These are phyloP conservation scores for Ephestia elutella DNA, from an alignment of 1,140 invertebrate species.

Conservation along the genomic window DNA sequence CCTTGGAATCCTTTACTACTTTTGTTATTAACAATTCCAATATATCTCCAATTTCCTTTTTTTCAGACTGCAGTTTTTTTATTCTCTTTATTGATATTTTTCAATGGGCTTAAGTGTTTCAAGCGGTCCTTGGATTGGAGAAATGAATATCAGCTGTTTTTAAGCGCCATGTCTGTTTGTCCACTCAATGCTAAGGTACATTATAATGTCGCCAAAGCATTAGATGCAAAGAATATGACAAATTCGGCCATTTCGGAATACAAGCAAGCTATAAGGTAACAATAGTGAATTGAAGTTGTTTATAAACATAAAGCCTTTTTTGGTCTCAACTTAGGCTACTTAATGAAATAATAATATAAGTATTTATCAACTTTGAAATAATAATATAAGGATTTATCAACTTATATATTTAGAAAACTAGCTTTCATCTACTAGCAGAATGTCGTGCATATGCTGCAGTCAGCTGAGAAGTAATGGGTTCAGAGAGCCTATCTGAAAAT, in stretches of 20 bases:
- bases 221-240: conserved; percentile 83
- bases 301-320: no score
- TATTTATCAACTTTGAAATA: no score
- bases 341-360: no score
- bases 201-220: conserved; percentile 94
- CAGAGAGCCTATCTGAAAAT: no score
- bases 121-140: conserved; percentile 87
- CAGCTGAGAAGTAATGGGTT: no score
- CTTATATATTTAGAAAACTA: no score
- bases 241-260: conserved; percentile 85
- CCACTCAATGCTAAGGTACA: conserved; percentile 96
- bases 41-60: no score
- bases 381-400: no score
- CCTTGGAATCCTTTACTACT: neutral
- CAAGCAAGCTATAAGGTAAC: conserved; percentile 82
- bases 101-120: conserved; percentile 78
- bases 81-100: conserved; percentile 67
- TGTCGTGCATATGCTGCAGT: no score
- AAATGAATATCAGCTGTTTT: conserved; percentile 82
- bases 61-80: conserved; percentile 34
- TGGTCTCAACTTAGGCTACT: no score
- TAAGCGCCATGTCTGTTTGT: conserved; percentile 83
- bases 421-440: no score
- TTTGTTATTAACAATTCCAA: neutral
- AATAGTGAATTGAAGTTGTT: neutral